Evolutionary conservation across 2,797 vertebrate genomes (phyloP).

Genomic region (Chromobotia macracanthus): DNA sequence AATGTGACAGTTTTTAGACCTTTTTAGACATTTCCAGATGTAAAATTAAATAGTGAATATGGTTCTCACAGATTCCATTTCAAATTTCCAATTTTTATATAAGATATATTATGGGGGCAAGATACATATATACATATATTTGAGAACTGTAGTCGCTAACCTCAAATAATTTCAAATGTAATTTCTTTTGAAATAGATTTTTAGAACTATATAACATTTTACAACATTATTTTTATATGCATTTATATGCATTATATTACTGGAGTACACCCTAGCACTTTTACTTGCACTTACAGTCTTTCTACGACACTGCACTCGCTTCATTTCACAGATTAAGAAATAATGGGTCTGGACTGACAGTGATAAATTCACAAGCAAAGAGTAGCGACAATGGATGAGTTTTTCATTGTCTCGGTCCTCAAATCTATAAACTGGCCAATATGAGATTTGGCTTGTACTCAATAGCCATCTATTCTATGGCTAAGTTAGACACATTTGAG

Average conservation of each 20-base stretch:
- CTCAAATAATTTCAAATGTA: no score
- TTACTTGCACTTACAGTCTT: slow-evolving; percentile 4
- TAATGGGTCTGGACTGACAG: slow-evolving; percentile 48
- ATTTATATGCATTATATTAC: background rate
- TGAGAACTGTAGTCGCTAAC: no score
- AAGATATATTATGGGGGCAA: no score
- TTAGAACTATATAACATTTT: no score
- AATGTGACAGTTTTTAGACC: no score
- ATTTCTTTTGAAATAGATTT: no score
- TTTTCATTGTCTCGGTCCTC: slow-evolving; percentile 25
- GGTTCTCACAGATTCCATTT: no score
- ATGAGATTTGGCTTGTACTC: slow-evolving; percentile 22
- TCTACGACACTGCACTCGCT: slow-evolving; percentile 4
- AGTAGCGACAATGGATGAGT: slow-evolving; percentile 55
- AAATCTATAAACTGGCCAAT: slow-evolving; percentile 37
- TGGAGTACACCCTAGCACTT: slow-evolving; percentile 2
- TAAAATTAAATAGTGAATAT: no score
- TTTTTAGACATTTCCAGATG: no score
- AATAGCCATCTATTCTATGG: background rate
- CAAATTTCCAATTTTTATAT: no score
- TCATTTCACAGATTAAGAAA: slow-evolving; percentile 44
- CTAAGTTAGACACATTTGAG: slow-evolving; percentile 14
- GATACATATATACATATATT: no score
- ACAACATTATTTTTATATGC: background rate
- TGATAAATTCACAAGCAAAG: slow-evolving; percentile 51